Conservation (phyloP, 2,888 invertebrate species). For the Patella depressa region DNA sequence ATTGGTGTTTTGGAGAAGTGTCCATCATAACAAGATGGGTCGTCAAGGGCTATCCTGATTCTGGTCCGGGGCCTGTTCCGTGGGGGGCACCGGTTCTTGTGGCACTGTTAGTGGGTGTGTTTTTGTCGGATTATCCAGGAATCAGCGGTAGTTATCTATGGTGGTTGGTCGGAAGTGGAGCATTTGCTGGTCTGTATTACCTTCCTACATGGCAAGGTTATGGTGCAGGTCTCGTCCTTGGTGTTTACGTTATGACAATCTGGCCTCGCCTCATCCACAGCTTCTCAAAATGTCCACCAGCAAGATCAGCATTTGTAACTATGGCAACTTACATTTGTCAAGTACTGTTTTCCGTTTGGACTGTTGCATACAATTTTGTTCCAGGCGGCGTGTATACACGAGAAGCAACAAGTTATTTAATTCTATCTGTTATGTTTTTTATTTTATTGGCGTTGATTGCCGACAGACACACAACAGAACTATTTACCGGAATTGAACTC, state of each 20-base stretch:
- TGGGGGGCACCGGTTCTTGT: constrained; percentile 65
- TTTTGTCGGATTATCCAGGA: constrained; percentile 45
- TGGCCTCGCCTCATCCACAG: constrained; percentile 66
- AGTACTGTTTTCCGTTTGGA: constrained; percentile 70
- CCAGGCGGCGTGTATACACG: constrained; percentile 71
- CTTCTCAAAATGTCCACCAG: constrained; percentile 60
- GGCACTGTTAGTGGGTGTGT: constrained; percentile 51
- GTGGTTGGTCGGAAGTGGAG: constrained; percentile 58
- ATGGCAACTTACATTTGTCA: constrained; percentile 63
- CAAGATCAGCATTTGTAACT: constrained; percentile 56
- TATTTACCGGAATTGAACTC: not conserved
- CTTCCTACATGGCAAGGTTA: constrained; percentile 65
- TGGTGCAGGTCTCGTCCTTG: constrained; percentile 63
- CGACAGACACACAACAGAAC: not conserved
- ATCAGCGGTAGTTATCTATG: constrained; percentile 52
- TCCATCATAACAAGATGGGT: constrained; percentile 69
- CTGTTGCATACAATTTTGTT: constrained; percentile 72
- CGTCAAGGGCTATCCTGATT: constrained; percentile 64
- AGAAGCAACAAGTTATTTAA: constrained; percentile 68
- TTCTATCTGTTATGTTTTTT: constrained; percentile 56
- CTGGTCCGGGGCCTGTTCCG: constrained; percentile 66
- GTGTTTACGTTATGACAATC: constrained; percentile 64
- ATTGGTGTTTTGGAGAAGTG: constrained; percentile 69
- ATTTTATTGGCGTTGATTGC: constrained; percentile 45
- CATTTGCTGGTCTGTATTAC: constrained; percentile 58